A percentile compares a stretch with the other conserved stretches of the same genome.
Conservation (phyloP, 2,888 invertebrate genomes). For the Plebejus argus region DNA sequence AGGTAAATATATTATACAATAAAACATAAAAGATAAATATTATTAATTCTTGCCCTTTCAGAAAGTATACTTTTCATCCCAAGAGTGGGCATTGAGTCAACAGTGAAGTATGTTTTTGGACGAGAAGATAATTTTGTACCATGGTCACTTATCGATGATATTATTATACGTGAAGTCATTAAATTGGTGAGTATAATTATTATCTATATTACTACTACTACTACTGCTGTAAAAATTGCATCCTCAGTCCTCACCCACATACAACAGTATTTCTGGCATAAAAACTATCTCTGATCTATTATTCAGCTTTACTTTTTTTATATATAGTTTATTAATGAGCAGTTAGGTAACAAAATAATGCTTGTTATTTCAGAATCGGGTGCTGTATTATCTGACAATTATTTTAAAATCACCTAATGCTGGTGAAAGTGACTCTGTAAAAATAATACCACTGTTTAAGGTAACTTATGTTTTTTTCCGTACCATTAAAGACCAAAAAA, state of each 20-base stretch:
- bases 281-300: too few species aligned
- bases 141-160: conserved; percentile 70
- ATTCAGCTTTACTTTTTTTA: too few species aligned
- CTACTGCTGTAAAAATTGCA: too few species aligned
- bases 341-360: neutral
- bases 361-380: conserved; percentile 63
- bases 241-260: too few species aligned
- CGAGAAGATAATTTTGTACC: conserved; percentile 65
- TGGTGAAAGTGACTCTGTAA: conserved; percentile 51
- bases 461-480: conserved; percentile 46
- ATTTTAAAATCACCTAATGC: conserved; percentile 55
- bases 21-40: neutral
- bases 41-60: conserved; percentile 47
- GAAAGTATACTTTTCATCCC: conserved; percentile 71
- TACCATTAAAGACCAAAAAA: neutral
- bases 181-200: conserved; percentile 57
- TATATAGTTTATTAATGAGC: too few species aligned
- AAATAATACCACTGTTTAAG: conserved; percentile 68
- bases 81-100: conserved; percentile 69
- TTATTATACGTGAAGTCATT: conserved; percentile 76
- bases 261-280: too few species aligned
- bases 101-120: conserved; percentile 69
- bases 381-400: conserved; percentile 66
- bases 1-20: neutral
- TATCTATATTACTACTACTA: too few species aligned